A percentile compares a stretch with the other conserved stretches of the same genome.
Conservation (phyloP, 2,888 invertebrate species). For the Caenorhabditis sulstoni region DNA sequence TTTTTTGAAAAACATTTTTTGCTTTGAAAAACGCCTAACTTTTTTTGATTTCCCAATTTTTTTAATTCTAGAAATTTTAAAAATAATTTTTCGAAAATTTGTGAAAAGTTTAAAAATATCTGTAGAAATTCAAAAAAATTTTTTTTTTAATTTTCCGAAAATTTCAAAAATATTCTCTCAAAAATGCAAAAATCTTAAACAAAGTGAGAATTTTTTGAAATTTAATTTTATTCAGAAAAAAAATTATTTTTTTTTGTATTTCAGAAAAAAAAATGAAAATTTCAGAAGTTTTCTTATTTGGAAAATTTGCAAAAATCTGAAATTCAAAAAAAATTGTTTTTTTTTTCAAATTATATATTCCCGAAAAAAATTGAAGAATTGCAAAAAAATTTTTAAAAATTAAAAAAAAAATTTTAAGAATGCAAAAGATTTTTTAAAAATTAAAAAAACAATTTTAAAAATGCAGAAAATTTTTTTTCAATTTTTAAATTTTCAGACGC, state of each 20-base stretch:
- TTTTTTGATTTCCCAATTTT: too few relatives aligned
- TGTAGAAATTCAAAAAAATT: not conserved
- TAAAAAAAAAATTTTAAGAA: not conserved
- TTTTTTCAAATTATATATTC: too few relatives aligned
- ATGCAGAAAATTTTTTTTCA: not conserved
- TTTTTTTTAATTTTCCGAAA: not conserved
- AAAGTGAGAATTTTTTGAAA: not conserved
- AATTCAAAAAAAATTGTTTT: not conserved
- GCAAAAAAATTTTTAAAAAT: not conserved
- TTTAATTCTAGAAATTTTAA: too few relatives aligned
- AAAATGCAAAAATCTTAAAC: not conserved
- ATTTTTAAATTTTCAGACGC: conserved; percentile 57
- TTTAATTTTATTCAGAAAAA: not conserved
- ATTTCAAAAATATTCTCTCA: not conserved
- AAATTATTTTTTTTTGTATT: not conserved
- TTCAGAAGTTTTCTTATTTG: too few relatives aligned
- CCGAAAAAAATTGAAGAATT: not conserved
- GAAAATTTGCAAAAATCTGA: not conserved
- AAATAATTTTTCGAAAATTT: not conserved
- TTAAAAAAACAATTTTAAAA: not conserved
- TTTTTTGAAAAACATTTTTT: too few relatives aligned
- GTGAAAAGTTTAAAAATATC: too few relatives aligned
- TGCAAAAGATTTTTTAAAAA: not conserved
- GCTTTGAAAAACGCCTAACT: too few relatives aligned
- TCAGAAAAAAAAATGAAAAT: too few relatives aligned